A percentile compares a stretch with the other conserved stretches of the same genome.
Evolutionary conservation across 1,140 invertebrate genomes (phyloP).

Genomic region (Platyscapa corneri): DNA sequence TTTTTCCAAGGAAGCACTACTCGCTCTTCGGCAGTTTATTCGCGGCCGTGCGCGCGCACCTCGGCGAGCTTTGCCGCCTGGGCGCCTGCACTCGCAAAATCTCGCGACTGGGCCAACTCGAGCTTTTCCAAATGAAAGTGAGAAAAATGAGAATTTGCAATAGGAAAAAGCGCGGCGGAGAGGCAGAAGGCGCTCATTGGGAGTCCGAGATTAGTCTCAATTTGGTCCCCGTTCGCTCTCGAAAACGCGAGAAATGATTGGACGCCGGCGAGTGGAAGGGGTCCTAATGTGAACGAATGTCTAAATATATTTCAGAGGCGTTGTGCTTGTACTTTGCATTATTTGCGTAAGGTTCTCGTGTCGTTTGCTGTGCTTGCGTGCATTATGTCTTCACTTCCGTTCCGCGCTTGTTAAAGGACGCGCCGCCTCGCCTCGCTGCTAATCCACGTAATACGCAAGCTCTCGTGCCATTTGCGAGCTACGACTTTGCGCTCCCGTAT

Average conservation of each 20-base stretch:
- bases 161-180: slow-evolving; percentile 1
- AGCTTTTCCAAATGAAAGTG: not conserved
- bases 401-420: slow-evolving; percentile 45
- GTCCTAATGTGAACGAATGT: slow-evolving; percentile 71
- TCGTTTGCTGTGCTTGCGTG: slow-evolving; percentile 61
- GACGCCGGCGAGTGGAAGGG: not conserved
- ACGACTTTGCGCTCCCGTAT: slow-evolving; percentile 35
- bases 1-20: not conserved
- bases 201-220: slow-evolving; percentile 39
- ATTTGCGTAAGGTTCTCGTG: slow-evolving; percentile 70
- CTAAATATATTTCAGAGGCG: slow-evolving; percentile 63
- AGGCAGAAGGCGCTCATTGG: not conserved
- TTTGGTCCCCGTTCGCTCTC: not conserved
- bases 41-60: too few relatives aligned
- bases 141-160: slow-evolving; percentile 1
- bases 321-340: slow-evolving; percentile 68
- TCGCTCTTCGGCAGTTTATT: not conserved
- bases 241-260: not conserved
- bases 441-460: slow-evolving; percentile 46
- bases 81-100: not conserved
- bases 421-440: slow-evolving; percentile 5
- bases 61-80: not conserved
- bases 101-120: not conserved
- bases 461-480: slow-evolving; percentile 49
- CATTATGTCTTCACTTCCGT: slow-evolving; percentile 40